Base-by-base conservation (phyloP, 2,797 vertebrate genomes). In the Sebastes hubbsi region DNA sequence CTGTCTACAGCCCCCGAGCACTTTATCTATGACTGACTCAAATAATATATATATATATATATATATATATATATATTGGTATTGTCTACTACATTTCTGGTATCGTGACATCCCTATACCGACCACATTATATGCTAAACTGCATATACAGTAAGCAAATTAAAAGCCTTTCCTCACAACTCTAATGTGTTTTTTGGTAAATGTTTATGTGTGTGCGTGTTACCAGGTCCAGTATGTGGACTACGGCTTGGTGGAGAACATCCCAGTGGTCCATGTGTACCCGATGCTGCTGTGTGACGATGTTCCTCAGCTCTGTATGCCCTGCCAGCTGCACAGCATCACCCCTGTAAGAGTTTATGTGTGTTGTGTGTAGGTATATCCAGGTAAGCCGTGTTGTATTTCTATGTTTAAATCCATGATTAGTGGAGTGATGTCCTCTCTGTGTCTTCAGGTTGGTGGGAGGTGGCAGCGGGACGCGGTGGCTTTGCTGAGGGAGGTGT, bases 151-250 rank as follows among this genome's bases (percentile, higher is more conserved):
- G 38, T 4, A 20, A 42, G 34, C 24, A 20, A 25, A 70, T 25
- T 11, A 29, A 27, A 58, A 27, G 56, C 58, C 0, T 27, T 13
- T 60, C 38, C 38, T 42, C 14, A 16, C 38, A 14, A 38, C 36
- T 38, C 36, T 38, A 38, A 42, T 4, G 7, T 22, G 0, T 24
- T 16, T 32, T 13, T 1, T 22, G 12, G 25, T 34, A 13, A 4
- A 18, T 22, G 24, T 29, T 27, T 34, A 7, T 78, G 54, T 65
- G 67, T 71, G n/a, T 78, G 67, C 2, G 24, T 78, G 34, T 36
- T 42, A 3, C n/a, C 63, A 99, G 98, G 97, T 99, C 0, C 96
- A 94, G 1, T 98, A 98, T 77, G 84, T 99, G 87, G 98, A 99
- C 90, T 94, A 55, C 38, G 98, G 98, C 8, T 92, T 93, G 58